Conservation (phyloP, 2,113 vertebrate genomes). For the Phycodurus eques region DNA sequence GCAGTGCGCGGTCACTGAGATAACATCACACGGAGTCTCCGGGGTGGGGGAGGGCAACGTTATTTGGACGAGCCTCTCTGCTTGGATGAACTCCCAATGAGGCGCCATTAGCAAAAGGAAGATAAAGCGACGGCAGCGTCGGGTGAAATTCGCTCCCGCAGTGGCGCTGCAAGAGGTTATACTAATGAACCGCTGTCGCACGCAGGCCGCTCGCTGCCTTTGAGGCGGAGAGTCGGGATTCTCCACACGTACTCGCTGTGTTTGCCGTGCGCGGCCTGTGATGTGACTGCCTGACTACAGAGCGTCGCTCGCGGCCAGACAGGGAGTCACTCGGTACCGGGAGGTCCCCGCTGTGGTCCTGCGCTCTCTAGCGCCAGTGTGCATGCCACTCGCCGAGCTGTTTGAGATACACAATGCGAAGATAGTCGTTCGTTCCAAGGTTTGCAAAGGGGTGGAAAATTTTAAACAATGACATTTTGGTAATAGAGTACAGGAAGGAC, state of each 20-base stretch:
- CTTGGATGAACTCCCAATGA: conserved; percentile 9
- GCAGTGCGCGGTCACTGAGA: conserved; percentile 19
- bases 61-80: conserved; percentile 23
- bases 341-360: conserved; percentile 55
- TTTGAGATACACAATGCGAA: conserved; percentile 5
- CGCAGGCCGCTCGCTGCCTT: conserved; percentile 54
- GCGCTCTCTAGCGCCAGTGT: conserved; percentile 13
- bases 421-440: neutral
- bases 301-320: conserved; percentile 58
- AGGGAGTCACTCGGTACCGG: conserved; percentile 57
- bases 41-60: conserved; percentile 1
- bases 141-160: conserved; percentile 45
- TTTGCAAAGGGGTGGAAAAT: neutral
- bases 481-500: neutral
- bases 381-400: neutral
- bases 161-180: conserved; percentile 44
- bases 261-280: conserved; percentile 68
- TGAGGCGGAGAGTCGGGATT: conserved; percentile 65
- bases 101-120: neutral
- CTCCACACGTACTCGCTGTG: conserved; percentile 61
- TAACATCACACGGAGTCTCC: conserved; percentile 16
- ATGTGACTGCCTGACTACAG: conserved; percentile 63
- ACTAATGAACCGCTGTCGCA: conserved; percentile 69
- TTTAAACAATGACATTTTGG: neutral
- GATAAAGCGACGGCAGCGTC: conserved; percentile 37